Conservation (phyloP, 1,140 invertebrate species). For the Listronotus oregonensis region DNA sequence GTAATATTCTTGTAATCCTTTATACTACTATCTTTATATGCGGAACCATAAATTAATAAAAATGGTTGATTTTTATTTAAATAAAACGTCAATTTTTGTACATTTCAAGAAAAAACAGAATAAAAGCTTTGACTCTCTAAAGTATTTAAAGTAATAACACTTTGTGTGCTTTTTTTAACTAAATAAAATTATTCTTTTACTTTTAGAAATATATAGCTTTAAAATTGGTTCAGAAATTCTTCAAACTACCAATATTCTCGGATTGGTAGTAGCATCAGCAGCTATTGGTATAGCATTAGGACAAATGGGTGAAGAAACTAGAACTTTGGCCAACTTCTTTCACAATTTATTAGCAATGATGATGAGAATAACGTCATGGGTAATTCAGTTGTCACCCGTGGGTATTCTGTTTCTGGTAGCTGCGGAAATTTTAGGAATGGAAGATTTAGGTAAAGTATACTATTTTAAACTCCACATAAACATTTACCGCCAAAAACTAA, state of each 20-base stretch:
- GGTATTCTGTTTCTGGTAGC: conserved; percentile 83
- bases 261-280: conserved; percentile 71
- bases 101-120: too few species aligned
- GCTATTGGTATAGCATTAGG: conserved; percentile 70
- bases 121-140: too few species aligned
- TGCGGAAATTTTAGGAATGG: conserved; percentile 79
- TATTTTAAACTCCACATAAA: neutral
- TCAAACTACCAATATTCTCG: conserved; percentile 70
- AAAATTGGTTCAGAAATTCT: conserved; percentile 60
- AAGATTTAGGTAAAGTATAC: conserved; percentile 65
- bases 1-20: conserved; percentile 17
- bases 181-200: neutral
- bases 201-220: conserved; percentile 58
- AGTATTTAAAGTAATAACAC: too few species aligned
- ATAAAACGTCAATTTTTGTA: too few species aligned
- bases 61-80: too few species aligned
- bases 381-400: conserved; percentile 79
- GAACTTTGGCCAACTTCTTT: conserved; percentile 68
- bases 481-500: neutral
- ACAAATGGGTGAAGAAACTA: conserved; percentile 65
- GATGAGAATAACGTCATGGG: conserved; percentile 76
- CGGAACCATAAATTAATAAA: too few species aligned
- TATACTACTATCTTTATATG: neutral
- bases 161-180: too few species aligned
- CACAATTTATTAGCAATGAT: conserved; percentile 67